Evolutionary conservation across 2,888 invertebrate genomes (phyloP), one percentile per base, ranked within the genome.

Genomic region (Coecobrya sp.): DNA sequence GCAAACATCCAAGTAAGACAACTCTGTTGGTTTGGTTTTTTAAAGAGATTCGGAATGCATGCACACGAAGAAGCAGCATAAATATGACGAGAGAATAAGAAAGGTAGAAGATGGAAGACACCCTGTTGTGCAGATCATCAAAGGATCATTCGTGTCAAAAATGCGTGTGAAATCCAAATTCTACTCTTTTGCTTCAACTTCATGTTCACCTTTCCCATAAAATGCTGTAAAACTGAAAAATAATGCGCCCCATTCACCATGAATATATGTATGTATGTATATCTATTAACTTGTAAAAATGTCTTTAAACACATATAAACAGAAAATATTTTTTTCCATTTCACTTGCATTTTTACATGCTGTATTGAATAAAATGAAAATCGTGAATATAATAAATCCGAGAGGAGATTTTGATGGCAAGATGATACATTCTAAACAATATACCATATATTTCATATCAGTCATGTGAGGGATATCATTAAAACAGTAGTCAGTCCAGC

Each of bases 131-230:
- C 91, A 88, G 85, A 88, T 93, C 93, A 93, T 90, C 90, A 90
- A 90, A 93, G 70, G 93, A 93, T 93, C 93, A 91, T 91, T 93
- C 93, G 91, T 93, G 93, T 93, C 93, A 93, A 93, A 93, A 93
- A 93, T 93, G 91, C 93, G 93, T 93, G 93, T 93, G 93, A 93
- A 93, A 91, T 93, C 84, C 88, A 90, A 93, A 93, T 90, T 90
- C 76, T 87, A 59, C 76, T 79, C 84, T 88, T 25, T 16, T 65
- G 52, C 84, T 76, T 76, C 62, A 8, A 8, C 16, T 25, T 65
- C 86, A 55, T 65, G 52, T 76, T 42, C 49, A 65, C 65, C 30
- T 65, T 81, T 52, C 85, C 76, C 85, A 49, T 65, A 85, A 90
- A 68, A 65, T 55, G 55, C 45, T 42, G 70, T 84, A 42, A n/a